phyloP scores from a whole-genome alignment of 2,888 invertebrate genomes.

The Apotomis capreana region DNA sequence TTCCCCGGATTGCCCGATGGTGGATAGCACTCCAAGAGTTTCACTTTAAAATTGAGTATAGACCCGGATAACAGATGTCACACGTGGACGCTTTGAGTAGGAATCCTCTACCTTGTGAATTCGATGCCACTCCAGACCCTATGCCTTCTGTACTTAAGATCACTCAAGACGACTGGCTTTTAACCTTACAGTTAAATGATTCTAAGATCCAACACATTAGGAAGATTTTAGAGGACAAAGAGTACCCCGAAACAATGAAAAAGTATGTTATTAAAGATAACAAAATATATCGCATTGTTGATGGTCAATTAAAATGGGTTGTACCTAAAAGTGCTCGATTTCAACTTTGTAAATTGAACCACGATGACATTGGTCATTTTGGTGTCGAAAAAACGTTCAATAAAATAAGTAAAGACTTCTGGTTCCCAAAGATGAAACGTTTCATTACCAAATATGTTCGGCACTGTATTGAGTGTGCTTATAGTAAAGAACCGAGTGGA shows the following conservation, averaged over 20 bases:
- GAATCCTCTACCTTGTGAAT: neutral
- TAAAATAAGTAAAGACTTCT: constrained; percentile 8
- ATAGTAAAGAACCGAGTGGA: constrained; percentile 26
- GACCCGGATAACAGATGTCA: constrained; percentile 2
- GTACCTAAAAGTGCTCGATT: constrained; percentile 29
- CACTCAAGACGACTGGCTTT: constrained; percentile 3
- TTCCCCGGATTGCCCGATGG: constrained; percentile 44
- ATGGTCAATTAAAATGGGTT: constrained; percentile 5
- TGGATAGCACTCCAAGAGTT: constrained; percentile 42
- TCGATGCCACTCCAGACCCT: neutral
- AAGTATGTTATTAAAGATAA: neutral
- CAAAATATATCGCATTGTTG: neutral
- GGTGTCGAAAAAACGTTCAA: constrained; percentile 44
- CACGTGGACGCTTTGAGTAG: constrained; percentile 38
- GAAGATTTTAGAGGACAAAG: neutral
- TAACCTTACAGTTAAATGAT: constrained; percentile 6
- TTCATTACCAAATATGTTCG: constrained; percentile 39
- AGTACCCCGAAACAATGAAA: constrained; percentile 1
- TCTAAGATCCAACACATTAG: constrained; percentile 1
- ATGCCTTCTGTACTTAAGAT: too few species aligned
- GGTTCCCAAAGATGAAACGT: constrained; percentile 35
- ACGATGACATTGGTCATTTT: constrained; percentile 50
- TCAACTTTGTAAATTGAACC: constrained; percentile 30
- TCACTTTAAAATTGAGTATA: constrained; percentile 39
- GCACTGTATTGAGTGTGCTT: constrained; percentile 34